phyloP scores from a whole-genome alignment of 2,888 invertebrate species.

The Chaetoderma sp. region DNA sequence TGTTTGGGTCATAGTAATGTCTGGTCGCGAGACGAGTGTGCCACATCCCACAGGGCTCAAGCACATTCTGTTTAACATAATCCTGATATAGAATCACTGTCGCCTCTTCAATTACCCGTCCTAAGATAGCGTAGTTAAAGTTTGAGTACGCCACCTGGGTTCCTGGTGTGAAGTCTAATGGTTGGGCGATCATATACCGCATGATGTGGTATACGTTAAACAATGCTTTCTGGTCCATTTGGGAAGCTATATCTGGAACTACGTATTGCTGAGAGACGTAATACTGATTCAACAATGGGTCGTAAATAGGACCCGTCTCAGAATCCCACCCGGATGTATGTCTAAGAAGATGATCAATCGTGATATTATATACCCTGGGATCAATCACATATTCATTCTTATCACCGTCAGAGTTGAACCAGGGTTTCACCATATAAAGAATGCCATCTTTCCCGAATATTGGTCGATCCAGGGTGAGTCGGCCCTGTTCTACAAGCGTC shows the following conservation, averaged over 20 bases:
- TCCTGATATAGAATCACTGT: slow-evolving; percentile 45
- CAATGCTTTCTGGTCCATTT: slow-evolving; percentile 40
- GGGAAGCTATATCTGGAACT: slow-evolving; percentile 52
- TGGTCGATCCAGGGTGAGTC: slow-evolving; percentile 41
- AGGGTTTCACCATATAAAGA: slow-evolving; percentile 42
- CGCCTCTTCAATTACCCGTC: slow-evolving; percentile 56
- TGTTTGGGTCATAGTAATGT: neutral
- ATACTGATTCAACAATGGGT: slow-evolving; percentile 57
- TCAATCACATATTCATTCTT: slow-evolving; percentile 38
- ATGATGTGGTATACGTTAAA: slow-evolving; percentile 46
- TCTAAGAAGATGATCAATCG: slow-evolving; percentile 57
- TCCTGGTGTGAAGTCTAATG: slow-evolving; percentile 55
- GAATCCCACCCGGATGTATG: slow-evolving; percentile 63
- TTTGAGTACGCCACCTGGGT: slow-evolving; percentile 54
- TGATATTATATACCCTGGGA: slow-evolving; percentile 52
- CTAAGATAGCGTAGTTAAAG: slow-evolving; percentile 58
- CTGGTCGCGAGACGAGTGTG: slow-evolving; percentile 51
- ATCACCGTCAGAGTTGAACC: neutral
- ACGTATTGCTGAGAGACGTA: slow-evolving; percentile 44
- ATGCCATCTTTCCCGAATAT: slow-evolving; percentile 53
- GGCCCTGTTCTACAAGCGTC: slow-evolving; percentile 50
- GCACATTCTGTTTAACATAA: slow-evolving; percentile 47
- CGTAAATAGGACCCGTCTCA: slow-evolving; percentile 45
- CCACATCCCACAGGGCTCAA: slow-evolving; percentile 63
- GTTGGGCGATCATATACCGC: slow-evolving; percentile 52